Evolutionary conservation across 2,113 vertebrate genomes (phyloP).

Genomic region (Todiramphus chloris): DNA sequence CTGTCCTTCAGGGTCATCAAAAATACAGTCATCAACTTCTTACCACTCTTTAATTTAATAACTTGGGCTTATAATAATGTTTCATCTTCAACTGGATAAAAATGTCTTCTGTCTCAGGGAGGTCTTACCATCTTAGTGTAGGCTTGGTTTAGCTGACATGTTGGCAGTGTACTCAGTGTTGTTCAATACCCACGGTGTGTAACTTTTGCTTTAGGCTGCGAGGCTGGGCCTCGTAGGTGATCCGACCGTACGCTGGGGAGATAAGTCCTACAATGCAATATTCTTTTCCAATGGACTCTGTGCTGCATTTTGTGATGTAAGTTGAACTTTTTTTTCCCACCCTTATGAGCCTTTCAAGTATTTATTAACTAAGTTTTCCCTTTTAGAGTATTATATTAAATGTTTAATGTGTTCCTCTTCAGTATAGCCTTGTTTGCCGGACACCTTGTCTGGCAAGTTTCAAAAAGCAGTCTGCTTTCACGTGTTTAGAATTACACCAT

Average conservation of each 20-base stretch:
- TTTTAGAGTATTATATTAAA: background rate
- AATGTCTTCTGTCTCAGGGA: background rate
- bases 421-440: background rate
- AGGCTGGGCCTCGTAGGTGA: constrained; percentile 78
- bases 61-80: background rate
- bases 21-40: background rate
- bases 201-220: constrained; percentile 73
- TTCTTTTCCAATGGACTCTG: constrained; percentile 86
- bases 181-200: background rate
- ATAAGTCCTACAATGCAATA: constrained; percentile 91
- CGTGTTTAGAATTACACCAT: background rate
- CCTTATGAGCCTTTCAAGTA: background rate
- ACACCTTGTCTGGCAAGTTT: background rate
- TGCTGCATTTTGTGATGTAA: constrained; percentile 88
- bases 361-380: background rate
- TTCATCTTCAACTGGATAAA: background rate
- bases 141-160: background rate
- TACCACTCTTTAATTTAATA: background rate
- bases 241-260: constrained; percentile 91
- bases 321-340: constrained; percentile 23
- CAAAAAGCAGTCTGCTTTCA: background rate
- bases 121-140: background rate
- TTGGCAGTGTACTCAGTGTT: background rate
- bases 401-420: background rate
- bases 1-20: background rate